These are phyloP conservation scores for Theocolax elegans DNA, from an alignment of 1,140 invertebrate genomes.

Conservation along the genomic window DNA sequence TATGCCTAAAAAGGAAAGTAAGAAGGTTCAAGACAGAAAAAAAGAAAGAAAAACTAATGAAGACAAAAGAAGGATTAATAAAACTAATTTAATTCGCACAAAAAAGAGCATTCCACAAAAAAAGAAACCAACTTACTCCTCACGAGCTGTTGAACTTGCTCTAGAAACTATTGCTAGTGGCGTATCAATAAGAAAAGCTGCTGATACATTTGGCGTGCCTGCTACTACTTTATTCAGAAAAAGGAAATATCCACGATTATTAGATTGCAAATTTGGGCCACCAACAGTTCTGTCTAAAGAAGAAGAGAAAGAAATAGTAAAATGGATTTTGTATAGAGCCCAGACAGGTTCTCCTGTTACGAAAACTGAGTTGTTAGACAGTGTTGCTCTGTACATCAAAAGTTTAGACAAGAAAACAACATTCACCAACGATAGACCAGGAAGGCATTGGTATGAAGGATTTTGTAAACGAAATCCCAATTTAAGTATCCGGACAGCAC, in stretches of 20 bases:
- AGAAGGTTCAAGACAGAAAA: too few relatives aligned
- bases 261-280: conserved; percentile 25
- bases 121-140: background rate
- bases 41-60: too few relatives aligned
- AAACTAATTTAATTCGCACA: too few relatives aligned
- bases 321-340: too few relatives aligned
- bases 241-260: conserved; percentile 1
- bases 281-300: conserved; percentile 24
- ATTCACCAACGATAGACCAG: conserved; percentile 43
- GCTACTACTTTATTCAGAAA: background rate
- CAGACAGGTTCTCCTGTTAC: conserved; percentile 33
- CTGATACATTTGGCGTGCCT: background rate
- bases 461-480: conserved; percentile 51
- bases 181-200: background rate
- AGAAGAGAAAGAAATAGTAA: too few relatives aligned
- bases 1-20: too few relatives aligned
- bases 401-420: conserved; percentile 22
- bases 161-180: background rate
- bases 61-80: too few relatives aligned
- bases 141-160: background rate
- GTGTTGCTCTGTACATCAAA: conserved; percentile 17
- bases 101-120: too few relatives aligned
- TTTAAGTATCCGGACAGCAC: conserved; percentile 43
- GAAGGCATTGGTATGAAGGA: conserved; percentile 45
- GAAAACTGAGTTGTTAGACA: background rate